A percentile compares a stretch with the other conserved stretches of the same genome.
Evolutionary conservation across 1,140 invertebrate genomes (phyloP).

Genomic region (Ectropis grisescens): DNA sequence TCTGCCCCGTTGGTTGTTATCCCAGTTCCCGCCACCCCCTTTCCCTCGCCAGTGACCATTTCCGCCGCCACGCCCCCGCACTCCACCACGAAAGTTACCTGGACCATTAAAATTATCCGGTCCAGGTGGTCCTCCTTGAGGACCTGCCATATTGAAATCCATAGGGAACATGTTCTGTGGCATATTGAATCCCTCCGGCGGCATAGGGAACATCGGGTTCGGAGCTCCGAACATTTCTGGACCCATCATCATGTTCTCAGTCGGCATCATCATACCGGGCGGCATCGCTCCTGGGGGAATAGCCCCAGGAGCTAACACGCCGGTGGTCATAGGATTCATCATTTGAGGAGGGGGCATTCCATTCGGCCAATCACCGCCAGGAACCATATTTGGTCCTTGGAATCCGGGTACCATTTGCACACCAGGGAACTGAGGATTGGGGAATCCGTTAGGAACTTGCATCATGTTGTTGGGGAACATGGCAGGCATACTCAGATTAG

Average conservation of each 20-base stretch:
- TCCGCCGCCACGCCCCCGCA: conserved; percentile 59
- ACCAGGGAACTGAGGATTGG: conserved; percentile 43
- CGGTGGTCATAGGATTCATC: conserved; percentile 33
- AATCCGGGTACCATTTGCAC: conserved; percentile 30
- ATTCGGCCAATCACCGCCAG: conserved; percentile 41
- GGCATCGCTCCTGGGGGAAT: conserved; percentile 33
- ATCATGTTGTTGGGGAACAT: conserved; percentile 67
- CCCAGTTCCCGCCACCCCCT: conserved; percentile 57
- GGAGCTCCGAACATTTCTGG: conserved; percentile 70
- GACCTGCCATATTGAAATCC: conserved; percentile 47
- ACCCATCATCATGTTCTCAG: conserved; percentile 59
- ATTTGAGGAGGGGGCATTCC: conserved; percentile 44
- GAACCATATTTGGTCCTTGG: conserved; percentile 46
- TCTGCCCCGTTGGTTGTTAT: conserved; percentile 66
- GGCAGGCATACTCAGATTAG: conserved; percentile 37
- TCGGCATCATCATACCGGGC: conserved; percentile 52
- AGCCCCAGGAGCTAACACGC: conserved; percentile 33
- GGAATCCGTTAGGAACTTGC: conserved; percentile 59
- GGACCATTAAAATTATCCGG: conserved; percentile 53
- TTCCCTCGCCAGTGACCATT: conserved; percentile 69
- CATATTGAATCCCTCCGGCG: conserved; percentile 52
- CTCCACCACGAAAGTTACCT: conserved; percentile 58
- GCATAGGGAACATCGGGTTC: conserved; percentile 52
- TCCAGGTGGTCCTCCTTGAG: conserved; percentile 41
- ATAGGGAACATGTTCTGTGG: conserved; percentile 56